A percentile compares a stretch with the other conserved stretches of the same genome.
phyloP scores from a whole-genome alignment of 2,113 vertebrate species.

The Nerophis ophidion region DNA sequence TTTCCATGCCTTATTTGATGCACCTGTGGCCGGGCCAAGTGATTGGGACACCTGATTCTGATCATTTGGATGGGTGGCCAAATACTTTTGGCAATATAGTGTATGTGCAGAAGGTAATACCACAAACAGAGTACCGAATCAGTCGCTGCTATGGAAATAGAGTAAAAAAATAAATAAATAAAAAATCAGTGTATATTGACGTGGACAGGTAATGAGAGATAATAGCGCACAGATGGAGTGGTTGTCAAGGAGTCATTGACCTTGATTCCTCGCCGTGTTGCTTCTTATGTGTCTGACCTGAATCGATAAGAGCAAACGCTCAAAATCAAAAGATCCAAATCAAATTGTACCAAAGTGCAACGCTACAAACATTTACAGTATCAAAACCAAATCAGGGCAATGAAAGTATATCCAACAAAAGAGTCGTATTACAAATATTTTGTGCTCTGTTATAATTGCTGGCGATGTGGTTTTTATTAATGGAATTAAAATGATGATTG shows the following conservation, averaged over 20 bases:
- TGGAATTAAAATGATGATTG: too few relatives aligned
- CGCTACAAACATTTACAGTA: too few relatives aligned
- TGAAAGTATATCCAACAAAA: neutral
- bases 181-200: slow-evolving; percentile 46
- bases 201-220: slow-evolving; percentile 65
- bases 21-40: too few relatives aligned
- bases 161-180: slow-evolving; percentile 53
- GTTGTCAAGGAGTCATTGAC: slow-evolving; percentile 68
- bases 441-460: too few relatives aligned
- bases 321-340: slow-evolving; percentile 40
- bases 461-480: too few relatives aligned
- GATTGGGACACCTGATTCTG: too few relatives aligned
- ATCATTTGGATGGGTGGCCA: too few relatives aligned
- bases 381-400: too few relatives aligned
- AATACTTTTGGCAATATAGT: too few relatives aligned
- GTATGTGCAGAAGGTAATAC: slow-evolving; percentile 46
- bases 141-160: slow-evolving; percentile 69
- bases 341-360: slow-evolving; percentile 1
- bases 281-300: slow-evolving; percentile 32
- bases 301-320: slow-evolving; percentile 45
- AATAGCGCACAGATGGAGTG: slow-evolving; percentile 57
- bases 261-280: slow-evolving; percentile 52
- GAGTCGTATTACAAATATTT: too few relatives aligned
- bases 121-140: slow-evolving; percentile 59
- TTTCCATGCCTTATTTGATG: too few relatives aligned